Conservation (phyloP, 2,888 invertebrate genomes). For the Lithophane socia region DNA sequence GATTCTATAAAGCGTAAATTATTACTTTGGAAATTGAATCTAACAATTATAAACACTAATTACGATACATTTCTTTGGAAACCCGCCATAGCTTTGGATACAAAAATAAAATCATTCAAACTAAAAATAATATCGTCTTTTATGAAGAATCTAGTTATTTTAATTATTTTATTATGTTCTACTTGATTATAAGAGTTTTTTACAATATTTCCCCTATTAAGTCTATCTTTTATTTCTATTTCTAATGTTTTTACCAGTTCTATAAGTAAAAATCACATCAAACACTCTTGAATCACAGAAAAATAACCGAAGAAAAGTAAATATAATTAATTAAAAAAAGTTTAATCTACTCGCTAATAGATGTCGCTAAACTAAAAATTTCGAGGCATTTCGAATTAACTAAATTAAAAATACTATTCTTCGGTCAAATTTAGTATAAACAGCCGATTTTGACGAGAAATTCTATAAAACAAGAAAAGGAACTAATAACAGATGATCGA, state of each 20-base stretch:
- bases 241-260: constrained; percentile 50
- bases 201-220: constrained; percentile 63
- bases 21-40: not conserved
- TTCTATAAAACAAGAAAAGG: constrained; percentile 15
- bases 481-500: constrained; percentile 42
- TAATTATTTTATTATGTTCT: constrained; percentile 54
- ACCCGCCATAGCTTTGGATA: constrained; percentile 51
- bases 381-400: not conserved
- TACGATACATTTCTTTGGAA: constrained; percentile 60
- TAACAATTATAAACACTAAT: constrained; percentile 28
- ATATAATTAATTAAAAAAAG: not conserved
- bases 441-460: constrained; percentile 65
- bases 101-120: constrained; percentile 25
- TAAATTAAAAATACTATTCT: constrained; percentile 27
- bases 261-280: constrained; percentile 37
- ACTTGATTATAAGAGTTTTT: constrained; percentile 64
- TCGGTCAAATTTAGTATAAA: constrained; percentile 45
- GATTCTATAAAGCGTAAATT: constrained; percentile 7
- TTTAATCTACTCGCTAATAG: constrained; percentile 41
- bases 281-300: constrained; percentile 36
- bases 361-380: constrained; percentile 35
- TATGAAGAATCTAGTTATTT: constrained; percentile 16
- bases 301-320: constrained; percentile 54
- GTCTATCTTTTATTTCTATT: constrained; percentile 48
- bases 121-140: constrained; percentile 21